phyloP scores from a whole-genome alignment of 2,797 vertebrate genomes.

The Danio choprae region DNA sequence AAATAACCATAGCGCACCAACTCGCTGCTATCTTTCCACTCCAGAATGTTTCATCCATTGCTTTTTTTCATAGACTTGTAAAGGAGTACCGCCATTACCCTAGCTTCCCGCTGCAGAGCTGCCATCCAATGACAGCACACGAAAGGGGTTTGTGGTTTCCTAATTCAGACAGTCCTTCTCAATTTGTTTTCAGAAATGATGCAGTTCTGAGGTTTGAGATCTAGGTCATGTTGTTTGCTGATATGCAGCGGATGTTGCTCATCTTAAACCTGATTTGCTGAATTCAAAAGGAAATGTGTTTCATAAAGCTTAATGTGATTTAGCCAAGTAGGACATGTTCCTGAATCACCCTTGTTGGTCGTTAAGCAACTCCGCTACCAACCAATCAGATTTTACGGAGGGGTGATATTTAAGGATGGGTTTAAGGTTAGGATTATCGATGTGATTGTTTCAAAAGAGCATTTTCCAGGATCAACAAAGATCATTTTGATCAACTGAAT shows the following conservation, averaged over 20 bases:
- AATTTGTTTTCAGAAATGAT: slow-evolving; percentile 20
- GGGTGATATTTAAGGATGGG: not conserved
- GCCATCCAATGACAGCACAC: slow-evolving; percentile 16
- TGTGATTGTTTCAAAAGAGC: slow-evolving; percentile 14
- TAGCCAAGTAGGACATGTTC: slow-evolving; percentile 16
- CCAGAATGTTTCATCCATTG: slow-evolving; percentile 28
- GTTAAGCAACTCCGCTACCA: not conserved
- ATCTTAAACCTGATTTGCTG: slow-evolving; percentile 41
- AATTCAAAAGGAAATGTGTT: slow-evolving; percentile 20
- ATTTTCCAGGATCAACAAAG: not conserved
- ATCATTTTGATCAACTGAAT: slow-evolving; percentile 2
- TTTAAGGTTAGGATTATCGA: not conserved
- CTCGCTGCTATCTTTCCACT: slow-evolving; percentile 42
- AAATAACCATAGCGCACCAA: slow-evolving; percentile 50
- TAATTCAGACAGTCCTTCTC: slow-evolving; percentile 34
- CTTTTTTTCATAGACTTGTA: slow-evolving; percentile 11
- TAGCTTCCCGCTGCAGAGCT: slow-evolving; percentile 22
- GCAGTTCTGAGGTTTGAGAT: slow-evolving; percentile 13
- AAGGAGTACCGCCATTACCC: slow-evolving; percentile 18
- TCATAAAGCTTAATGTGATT: slow-evolving; percentile 9
- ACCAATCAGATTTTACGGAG: slow-evolving; percentile 6
- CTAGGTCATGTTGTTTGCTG: slow-evolving; percentile 43
- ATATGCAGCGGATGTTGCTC: slow-evolving; percentile 7
- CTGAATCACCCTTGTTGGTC: not conserved
- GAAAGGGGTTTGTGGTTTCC: slow-evolving; percentile 21